A percentile compares a stretch with the other conserved stretches of the same genome.
Evolutionary conservation across 2,888 invertebrate genomes (phyloP).

Genomic region (Cryptus armator): DNA sequence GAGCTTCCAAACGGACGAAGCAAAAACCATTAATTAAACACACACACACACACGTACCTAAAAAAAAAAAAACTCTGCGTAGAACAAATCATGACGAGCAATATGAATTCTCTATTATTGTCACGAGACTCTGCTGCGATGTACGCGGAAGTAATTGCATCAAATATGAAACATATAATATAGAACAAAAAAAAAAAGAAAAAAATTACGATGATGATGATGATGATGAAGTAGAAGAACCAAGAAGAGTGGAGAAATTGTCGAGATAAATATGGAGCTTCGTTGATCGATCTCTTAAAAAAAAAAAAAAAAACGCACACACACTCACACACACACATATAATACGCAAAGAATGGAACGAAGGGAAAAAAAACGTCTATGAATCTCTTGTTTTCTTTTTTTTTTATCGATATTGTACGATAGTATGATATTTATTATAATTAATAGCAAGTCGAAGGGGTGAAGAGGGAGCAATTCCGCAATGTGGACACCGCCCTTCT

Average conservation of each 20-base stretch:
- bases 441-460: constrained; percentile 56
- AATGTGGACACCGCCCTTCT: constrained; percentile 42
- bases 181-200: constrained; percentile 14
- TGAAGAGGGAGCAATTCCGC: constrained; percentile 32
- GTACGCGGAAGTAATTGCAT: constrained; percentile 29
- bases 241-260: constrained; percentile 18
- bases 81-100: constrained; percentile 70
- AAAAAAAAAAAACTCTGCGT: constrained; percentile 57
- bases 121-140: constrained; percentile 43
- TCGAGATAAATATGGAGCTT: constrained; percentile 43
- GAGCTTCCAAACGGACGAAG: constrained; percentile 13
- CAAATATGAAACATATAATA: constrained; percentile 58
- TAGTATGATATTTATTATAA: constrained; percentile 49
- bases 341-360: constrained; percentile 18
- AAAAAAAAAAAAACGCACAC: constrained; percentile 29
- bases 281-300: constrained; percentile 52
- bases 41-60: constrained; percentile 28
- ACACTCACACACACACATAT: constrained; percentile 9
- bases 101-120: constrained; percentile 55
- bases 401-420: constrained; percentile 28
- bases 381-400: constrained; percentile 41
- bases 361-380: constrained; percentile 47
- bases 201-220: not conserved
- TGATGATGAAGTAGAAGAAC: constrained; percentile 40
- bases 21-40: constrained; percentile 40